These are phyloP conservation scores for Ploceus nigricollis DNA, from an alignment of 2,113 vertebrate species.

Conservation along the genomic window DNA sequence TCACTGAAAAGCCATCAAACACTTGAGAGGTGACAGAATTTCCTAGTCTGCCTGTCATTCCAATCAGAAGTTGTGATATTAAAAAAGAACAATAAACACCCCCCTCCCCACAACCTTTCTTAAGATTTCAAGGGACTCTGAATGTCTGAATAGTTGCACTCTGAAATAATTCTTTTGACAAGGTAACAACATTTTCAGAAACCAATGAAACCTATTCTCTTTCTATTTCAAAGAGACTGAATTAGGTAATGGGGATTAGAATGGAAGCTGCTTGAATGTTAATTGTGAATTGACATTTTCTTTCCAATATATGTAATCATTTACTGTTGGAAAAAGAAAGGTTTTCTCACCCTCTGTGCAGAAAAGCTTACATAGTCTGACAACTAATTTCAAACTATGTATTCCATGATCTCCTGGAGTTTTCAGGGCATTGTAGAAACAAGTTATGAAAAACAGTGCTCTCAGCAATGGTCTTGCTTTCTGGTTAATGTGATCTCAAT, in stretches of 20 bases:
- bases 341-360: neutral
- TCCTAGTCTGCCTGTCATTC: neutral
- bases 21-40: neutral
- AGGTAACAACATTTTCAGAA: constrained; percentile 1
- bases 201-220: neutral
- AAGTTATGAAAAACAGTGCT: neutral
- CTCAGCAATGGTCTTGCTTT: neutral
- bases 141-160: neutral
- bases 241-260: neutral
- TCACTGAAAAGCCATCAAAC: neutral
- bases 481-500: neutral
- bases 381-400: neutral
- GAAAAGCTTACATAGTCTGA: neutral
- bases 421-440: neutral
- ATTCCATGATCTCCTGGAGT: neutral
- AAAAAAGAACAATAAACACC: neutral
- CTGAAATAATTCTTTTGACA: neutral
- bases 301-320: neutral
- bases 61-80: neutral
- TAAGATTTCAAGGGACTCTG: neutral
- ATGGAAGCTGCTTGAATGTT: neutral
- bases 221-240: neutral
- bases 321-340: neutral
- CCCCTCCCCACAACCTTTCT: fast-evolving
- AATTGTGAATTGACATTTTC: neutral